Conservation (phyloP, 2,113 vertebrate genomes). For the Trematomus loennbergii region DNA sequence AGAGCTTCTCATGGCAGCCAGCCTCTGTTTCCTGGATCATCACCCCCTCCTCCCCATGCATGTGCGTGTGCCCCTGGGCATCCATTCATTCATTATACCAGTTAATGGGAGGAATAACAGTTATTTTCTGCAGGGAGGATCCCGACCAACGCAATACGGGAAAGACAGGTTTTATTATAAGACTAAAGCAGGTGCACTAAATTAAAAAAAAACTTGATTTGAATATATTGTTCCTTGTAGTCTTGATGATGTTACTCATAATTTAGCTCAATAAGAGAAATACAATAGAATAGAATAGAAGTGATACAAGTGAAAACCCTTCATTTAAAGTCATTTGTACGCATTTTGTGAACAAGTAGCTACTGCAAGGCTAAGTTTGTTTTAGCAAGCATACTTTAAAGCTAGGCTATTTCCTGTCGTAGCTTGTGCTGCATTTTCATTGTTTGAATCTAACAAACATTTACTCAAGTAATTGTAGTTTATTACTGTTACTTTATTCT, state of each 20-base stretch:
- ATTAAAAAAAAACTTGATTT: not conserved
- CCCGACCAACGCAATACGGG: not conserved
- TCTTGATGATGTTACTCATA: not conserved
- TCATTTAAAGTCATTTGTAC: too few relatives aligned
- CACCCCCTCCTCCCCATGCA: too few relatives aligned
- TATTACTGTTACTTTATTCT: too few relatives aligned
- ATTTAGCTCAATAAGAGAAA: not conserved
- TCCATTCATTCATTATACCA: constrained; percentile 51
- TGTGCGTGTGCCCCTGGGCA: constrained; percentile 31
- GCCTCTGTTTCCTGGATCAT: not conserved
- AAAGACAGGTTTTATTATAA: constrained; percentile 1
- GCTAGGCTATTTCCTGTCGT: too few relatives aligned
- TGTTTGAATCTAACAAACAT: not conserved
- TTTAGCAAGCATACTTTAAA: not conserved
- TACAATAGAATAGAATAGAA: not conserved
- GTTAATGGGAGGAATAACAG: constrained; percentile 61
- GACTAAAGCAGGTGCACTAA: constrained; percentile 49
- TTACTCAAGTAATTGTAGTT: too few relatives aligned
- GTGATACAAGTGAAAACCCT: not conserved
- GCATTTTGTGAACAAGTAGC: too few relatives aligned
- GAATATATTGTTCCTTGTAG: not conserved
- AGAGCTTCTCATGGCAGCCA: constrained; percentile 26
- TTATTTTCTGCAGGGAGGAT: constrained; percentile 35
- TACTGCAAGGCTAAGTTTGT: too few relatives aligned
- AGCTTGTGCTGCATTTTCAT: not conserved